A percentile compares a stretch with the other conserved stretches of the same genome.
Evolutionary conservation across 92 coral and sea anemone genomes (phyloP).

Genomic region (Parazoanthus swiftii): DNA sequence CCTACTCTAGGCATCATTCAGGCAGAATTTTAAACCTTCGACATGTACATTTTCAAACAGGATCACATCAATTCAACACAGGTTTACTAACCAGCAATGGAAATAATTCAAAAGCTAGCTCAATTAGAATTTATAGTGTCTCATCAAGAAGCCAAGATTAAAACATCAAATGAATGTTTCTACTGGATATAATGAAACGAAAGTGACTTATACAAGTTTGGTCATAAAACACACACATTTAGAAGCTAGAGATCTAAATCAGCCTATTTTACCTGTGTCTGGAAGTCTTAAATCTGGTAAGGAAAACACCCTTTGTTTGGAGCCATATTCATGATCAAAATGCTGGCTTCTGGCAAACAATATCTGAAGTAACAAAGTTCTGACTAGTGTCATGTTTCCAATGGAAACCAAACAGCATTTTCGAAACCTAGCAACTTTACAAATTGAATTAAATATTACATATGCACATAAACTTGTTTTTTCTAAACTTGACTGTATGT

Average conservation of each 20-base stretch:
- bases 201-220: not conserved
- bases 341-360: slow-evolving; percentile 22
- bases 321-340: not conserved
- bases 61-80: too few species aligned
- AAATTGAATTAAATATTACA: slow-evolving; percentile 24
- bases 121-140: not conserved
- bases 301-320: not conserved
- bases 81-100: too few species aligned
- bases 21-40: too few species aligned
- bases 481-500: not conserved
- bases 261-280: slow-evolving; percentile 1
- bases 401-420: slow-evolving; percentile 40
- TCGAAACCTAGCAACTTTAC: slow-evolving; percentile 31
- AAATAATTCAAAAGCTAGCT: not conserved
- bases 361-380: slow-evolving; percentile 10
- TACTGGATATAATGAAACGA: not conserved
- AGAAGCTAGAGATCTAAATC: not conserved
- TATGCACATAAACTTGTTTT: slow-evolving; percentile 4
- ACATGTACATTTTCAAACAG: too few species aligned
- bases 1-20: too few species aligned
- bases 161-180: not conserved
- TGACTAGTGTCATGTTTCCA: slow-evolving; percentile 16
- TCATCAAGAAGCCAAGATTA: not conserved
- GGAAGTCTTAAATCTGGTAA: not conserved
- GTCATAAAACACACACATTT: not conserved